Evolutionary conservation across 1,140 invertebrate species (phyloP), one percentile per base, ranked within the genome.

Genomic region (Pseudoatta argentina): DNA sequence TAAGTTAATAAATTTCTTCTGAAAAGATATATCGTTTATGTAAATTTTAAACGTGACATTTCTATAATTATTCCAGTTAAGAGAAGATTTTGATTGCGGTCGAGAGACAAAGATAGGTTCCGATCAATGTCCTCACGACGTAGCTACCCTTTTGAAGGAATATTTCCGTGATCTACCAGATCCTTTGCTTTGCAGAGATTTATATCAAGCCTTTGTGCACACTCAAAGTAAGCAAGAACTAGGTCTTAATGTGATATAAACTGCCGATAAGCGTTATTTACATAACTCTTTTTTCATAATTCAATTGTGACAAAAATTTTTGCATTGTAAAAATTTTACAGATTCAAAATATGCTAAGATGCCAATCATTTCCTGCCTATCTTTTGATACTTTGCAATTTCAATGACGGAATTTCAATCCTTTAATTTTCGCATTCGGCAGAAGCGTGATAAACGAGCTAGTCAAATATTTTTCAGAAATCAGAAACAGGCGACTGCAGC

Each of bases 151-250:
- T 27, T 95, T 99, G 1, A 99, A 99, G 93, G 98, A 99, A 93
- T 99, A 98, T 95, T 97, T 99, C 88, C 96, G 98, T 39, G 98
- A 99, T 94, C 95, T 99, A 61, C 98, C 98, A 0, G 98, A 99
- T 93, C 98, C 98, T 4, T 95, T 99, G 24, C 96, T 99, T 1
- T 99, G 98, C 90, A 96, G 97, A 88, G 97, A 98, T 92, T 96
- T 99, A 1, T 99, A 99, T 93, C 96, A 97, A 85, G 97, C 98
- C 53, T 99, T 99, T 95, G 96, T 99, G 67, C 97, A 98, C 91
- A 98, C 98, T 30, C 98, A 98, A 96, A 98, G 98, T 99, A 96
- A 97, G 97, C 24, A 81, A 69, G 24, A 53, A 64, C 69, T 21
- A 66, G n/a, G 0, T 55, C 61, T 57, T 34, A 44, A 61, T 73